These are phyloP conservation scores for Aricia agestis DNA, from an alignment of 1,140 invertebrate genomes.

Conservation along the genomic window DNA sequence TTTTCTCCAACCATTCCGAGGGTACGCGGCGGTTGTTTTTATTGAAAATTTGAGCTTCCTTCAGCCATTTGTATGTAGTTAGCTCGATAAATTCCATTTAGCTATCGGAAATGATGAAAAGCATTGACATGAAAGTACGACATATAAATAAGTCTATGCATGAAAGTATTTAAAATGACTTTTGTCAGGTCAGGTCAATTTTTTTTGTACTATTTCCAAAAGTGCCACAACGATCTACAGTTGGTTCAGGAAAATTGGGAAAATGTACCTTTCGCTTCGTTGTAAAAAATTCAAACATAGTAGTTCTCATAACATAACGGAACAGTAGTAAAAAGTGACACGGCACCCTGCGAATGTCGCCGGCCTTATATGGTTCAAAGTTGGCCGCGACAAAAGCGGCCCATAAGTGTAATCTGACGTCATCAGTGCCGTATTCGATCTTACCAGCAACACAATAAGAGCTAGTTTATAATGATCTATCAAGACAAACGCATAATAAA, in stretches of 20 bases:
- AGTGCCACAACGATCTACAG: background rate
- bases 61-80: conserved; percentile 49
- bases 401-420: background rate
- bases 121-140: background rate
- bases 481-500: conserved; percentile 4
- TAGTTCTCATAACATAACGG: conserved; percentile 28
- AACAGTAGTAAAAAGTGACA: conserved; percentile 35
- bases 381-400: conserved; percentile 35
- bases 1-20: conserved; percentile 43
- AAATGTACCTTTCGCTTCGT: conserved; percentile 23
- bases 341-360: conserved; percentile 34
- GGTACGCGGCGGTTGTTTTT: conserved; percentile 42
- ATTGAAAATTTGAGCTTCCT: conserved; percentile 47
- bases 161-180: too few species aligned
- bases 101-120: too few species aligned
- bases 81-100: conserved; percentile 7
- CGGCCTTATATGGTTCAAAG: conserved; percentile 46
- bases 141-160: too few species aligned
- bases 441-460: background rate
- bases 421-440: background rate
- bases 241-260: conserved; percentile 2
- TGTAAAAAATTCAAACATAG: background rate
- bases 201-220: background rate
- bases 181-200: too few species aligned
- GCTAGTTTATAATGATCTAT: conserved; percentile 13